These are phyloP conservation scores for Ceratina japonica DNA, from an alignment of 1,140 invertebrate species.

Conservation along the genomic window DNA sequence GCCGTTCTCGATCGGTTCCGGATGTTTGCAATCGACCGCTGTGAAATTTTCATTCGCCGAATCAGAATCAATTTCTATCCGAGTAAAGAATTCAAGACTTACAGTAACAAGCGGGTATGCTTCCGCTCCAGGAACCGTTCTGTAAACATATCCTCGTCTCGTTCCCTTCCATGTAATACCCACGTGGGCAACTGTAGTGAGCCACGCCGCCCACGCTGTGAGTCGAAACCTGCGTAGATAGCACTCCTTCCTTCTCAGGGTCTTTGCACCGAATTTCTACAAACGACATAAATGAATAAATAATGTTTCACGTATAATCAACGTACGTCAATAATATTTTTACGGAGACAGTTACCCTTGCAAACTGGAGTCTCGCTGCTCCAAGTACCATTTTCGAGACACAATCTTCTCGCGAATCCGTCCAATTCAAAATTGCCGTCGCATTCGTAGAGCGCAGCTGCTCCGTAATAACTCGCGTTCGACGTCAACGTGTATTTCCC, in stretches of 20 bases:
- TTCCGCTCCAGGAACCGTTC: slow-evolving; percentile 91
- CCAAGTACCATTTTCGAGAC: slow-evolving; percentile 94
- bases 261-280: slow-evolving; percentile 89
- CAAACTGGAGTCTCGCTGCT: slow-evolving; percentile 89
- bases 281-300: slow-evolving; percentile 21
- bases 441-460: slow-evolving; percentile 91
- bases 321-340: too few species aligned
- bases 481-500: slow-evolving; percentile 88
- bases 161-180: slow-evolving; percentile 90
- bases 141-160: slow-evolving; percentile 87
- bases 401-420: slow-evolving; percentile 88
- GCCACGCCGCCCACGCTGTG: slow-evolving; percentile 88
- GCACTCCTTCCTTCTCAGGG: slow-evolving; percentile 81
- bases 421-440: slow-evolving; percentile 89
- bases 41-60: slow-evolving; percentile 48
- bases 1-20: slow-evolving; percentile 89
- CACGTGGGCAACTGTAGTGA: slow-evolving; percentile 89
- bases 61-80: neutral
- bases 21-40: slow-evolving; percentile 92
- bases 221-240: slow-evolving; percentile 82
- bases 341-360: slow-evolving; percentile 79
- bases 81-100: slow-evolving; percentile 73
- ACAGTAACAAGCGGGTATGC: slow-evolving; percentile 89
- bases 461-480: slow-evolving; percentile 93
- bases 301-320: slow-evolving; percentile 20